These are phyloP conservation scores for Dasyprocta punctata DNA, from an alignment of 2,113 vertebrate genomes.

Conservation along the genomic window DNA sequence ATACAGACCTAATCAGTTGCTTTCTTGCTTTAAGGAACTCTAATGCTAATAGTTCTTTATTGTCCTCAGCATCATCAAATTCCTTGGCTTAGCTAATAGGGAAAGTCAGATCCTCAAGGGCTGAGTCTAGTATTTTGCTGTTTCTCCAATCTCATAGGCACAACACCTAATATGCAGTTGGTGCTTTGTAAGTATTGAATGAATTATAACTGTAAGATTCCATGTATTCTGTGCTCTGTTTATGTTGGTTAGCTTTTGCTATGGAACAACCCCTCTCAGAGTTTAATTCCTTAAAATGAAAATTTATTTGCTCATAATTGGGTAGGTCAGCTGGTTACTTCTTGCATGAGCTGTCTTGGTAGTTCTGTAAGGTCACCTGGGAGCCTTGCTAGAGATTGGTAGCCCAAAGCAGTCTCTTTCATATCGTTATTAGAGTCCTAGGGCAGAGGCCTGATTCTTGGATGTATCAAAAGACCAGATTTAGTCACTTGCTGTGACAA, in stretches of 20 bases:
- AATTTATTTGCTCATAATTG: neutral
- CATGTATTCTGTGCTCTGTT: neutral
- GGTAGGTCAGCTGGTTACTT: neutral
- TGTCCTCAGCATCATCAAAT: neutral
- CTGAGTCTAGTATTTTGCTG: neutral
- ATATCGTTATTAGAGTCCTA: neutral
- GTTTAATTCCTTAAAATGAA: neutral
- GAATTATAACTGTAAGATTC: neutral
- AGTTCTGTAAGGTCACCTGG: neutral
- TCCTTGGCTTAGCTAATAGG: no score
- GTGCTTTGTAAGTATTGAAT: neutral
- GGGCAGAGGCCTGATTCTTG: neutral
- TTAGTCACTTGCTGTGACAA: neutral
- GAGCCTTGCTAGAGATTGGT: neutral
- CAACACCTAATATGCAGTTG: neutral
- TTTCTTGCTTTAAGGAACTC: neutral
- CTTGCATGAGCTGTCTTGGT: neutral
- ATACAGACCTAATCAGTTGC: neutral
- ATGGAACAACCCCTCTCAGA: neutral
- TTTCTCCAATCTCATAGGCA: neutral
- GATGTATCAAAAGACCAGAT: neutral
- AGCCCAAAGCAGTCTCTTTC: neutral
- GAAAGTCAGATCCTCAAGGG: neutral
- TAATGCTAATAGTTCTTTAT: neutral
- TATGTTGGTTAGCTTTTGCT: neutral